Evolutionary conservation across 2,888 invertebrate species (phyloP), one percentile per base, ranked within the genome.

Genomic region (Craniophora ligustri): DNA sequence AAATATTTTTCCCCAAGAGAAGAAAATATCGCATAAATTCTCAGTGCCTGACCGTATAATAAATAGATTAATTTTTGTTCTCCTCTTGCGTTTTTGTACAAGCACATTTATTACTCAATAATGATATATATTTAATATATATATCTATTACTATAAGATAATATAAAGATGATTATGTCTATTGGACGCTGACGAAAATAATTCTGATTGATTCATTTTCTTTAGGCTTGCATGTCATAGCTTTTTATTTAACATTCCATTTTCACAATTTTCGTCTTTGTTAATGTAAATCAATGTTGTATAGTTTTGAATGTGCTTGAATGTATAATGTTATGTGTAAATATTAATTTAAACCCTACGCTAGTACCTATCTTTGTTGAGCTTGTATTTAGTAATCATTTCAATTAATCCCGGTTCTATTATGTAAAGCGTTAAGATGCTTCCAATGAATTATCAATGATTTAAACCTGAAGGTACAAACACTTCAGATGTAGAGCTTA

Each of bases 91-190:
- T n/a, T n/a, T n/a, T n/a, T n/a, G n/a, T n/a, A n/a, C n/a, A n/a
- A n/a, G n/a, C n/a, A n/a, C n/a, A n/a, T n/a, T n/a, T n/a, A n/a
- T n/a, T n/a, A n/a, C n/a, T n/a, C n/a, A n/a, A n/a, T n/a, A n/a
- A n/a, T n/a, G n/a, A n/a, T n/a, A n/a, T n/a, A n/a, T n/a, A n/a
- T n/a, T n/a, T n/a, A n/a, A n/a, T n/a, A n/a, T n/a, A n/a, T n/a
- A n/a, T n/a, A n/a, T n/a, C n/a, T n/a, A n/a, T n/a, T n/a, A 26
- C 3, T 26, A n/a, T 26, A n/a, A 26, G 26, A 23, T 18, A 18
- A 28, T 53, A 44, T 78, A 82, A 85, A 79, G 83, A 87, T 87
- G 87, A 86, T 86, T 87, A 86, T 86, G 87, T 88, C 87, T 86
- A 78, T 78, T 75, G 79, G 79, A 79, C 73, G 65, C 62, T 47